These are phyloP conservation scores for Sitobion miscanthi DNA, from an alignment of 1,140 invertebrate genomes.

Conservation along the genomic window DNA sequence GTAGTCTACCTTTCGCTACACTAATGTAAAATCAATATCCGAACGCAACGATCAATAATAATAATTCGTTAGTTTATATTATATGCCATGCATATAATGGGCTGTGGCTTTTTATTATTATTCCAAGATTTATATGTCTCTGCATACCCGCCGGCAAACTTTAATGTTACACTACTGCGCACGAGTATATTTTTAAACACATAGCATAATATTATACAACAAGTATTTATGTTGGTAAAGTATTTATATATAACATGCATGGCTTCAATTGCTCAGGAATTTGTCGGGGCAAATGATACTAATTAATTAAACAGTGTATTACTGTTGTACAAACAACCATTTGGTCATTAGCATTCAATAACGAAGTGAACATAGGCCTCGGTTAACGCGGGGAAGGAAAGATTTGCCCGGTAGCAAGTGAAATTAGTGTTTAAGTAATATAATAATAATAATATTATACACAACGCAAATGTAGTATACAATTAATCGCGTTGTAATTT, in stretches of 20 bases:
- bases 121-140: neutral
- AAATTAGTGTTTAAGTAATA: constrained; percentile 9
- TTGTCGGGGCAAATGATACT: constrained; percentile 26
- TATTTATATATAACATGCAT: neutral
- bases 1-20: neutral
- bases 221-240: neutral
- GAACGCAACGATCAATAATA: neutral
- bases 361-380: neutral
- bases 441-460: no score
- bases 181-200: constrained; percentile 38
- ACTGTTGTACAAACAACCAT: constrained; percentile 15
- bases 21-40: neutral
- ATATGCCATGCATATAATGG: neutral
- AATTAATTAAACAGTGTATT: constrained; percentile 21
- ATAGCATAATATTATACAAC: neutral
- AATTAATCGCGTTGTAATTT: constrained; percentile 17
- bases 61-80: neutral
- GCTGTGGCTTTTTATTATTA: neutral
- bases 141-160: constrained; percentile 13
- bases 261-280: neutral
- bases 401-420: neutral
- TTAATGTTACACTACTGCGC: neutral
- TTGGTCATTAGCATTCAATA: constrained; percentile 8
- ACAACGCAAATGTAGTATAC: neutral
- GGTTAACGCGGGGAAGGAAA: neutral